Percentiles rank a stretch among this genome's conserved stretches.
Conservation (phyloP, 2,888 invertebrate genomes). For the Metellina segmentata region DNA sequence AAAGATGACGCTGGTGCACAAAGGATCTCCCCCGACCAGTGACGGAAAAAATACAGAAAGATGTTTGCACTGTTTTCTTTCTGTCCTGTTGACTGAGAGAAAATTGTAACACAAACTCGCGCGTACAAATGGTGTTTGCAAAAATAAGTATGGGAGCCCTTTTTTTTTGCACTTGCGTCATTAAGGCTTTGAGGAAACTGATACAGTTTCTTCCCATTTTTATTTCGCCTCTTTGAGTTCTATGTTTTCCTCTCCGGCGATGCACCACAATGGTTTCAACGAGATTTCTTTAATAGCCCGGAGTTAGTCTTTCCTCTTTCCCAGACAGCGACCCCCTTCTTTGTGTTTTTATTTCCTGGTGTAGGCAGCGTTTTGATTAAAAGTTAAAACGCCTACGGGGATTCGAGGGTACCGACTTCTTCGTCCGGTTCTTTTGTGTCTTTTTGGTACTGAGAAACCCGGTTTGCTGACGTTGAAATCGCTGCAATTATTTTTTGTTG, state of each 20-base stretch:
- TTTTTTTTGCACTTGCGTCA: neutral
- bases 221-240: slow-evolving; percentile 2
- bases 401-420: neutral
- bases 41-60: neutral
- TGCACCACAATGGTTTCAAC: neutral
- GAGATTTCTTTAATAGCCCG: neutral
- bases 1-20: slow-evolving; percentile 41
- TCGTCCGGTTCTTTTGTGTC: too few species aligned
- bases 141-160: neutral
- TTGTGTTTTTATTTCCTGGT: neutral
- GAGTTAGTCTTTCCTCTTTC: too few species aligned
- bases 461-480: too few species aligned
- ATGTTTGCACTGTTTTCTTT: slow-evolving; percentile 44
- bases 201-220: slow-evolving; percentile 9
- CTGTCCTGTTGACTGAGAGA: neutral
- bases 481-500: too few species aligned
- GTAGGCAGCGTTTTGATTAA: neutral
- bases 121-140: slow-evolving; percentile 38
- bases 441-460: too few species aligned
- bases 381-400: neutral
- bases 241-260: neutral
- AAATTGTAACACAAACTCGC: slow-evolving; percentile 19
- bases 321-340: neutral
- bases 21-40: neutral
- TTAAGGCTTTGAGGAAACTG: slow-evolving; percentile 12